These are phyloP conservation scores for Pachycephala philippinensis DNA, from an alignment of 2,113 vertebrate species.

Conservation along the genomic window DNA sequence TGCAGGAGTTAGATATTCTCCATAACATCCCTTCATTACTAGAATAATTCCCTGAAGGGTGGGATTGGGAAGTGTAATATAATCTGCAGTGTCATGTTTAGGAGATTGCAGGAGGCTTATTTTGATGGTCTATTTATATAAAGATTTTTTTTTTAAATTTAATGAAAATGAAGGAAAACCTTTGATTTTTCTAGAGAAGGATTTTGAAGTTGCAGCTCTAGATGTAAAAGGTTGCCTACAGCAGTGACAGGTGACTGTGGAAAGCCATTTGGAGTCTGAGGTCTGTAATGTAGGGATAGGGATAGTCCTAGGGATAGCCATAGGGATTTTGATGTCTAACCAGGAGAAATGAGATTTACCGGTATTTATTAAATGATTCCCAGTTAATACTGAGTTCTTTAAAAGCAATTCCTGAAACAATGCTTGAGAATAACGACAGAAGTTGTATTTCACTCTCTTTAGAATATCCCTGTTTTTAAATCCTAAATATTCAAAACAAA, in stretches of 20 bases:
- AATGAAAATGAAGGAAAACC: background rate
- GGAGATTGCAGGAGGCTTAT: background rate
- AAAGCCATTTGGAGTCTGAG: background rate
- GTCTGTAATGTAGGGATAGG: background rate
- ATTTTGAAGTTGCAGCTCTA: background rate
- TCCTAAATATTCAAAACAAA: background rate
- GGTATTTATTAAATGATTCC: background rate
- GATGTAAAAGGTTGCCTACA: background rate
- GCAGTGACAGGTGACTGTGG: background rate
- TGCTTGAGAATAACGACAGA: background rate
- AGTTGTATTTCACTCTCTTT: background rate
- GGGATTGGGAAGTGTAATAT: background rate
- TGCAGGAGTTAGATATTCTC: background rate
- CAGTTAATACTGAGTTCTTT: background rate
- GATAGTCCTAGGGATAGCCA: no score
- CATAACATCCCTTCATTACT: background rate
- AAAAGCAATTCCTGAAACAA: background rate
- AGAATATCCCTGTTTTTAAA: background rate
- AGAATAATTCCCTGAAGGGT: background rate
- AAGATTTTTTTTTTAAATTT: background rate
- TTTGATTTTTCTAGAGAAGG: background rate
- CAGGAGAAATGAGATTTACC: background rate
- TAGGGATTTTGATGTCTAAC: background rate
- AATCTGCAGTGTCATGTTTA: background rate
- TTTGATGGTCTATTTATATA: background rate